A percentile compares a stretch with the other conserved stretches of the same genome.
Conservation (phyloP, 2,113 vertebrate species). For the Gnathonemus longibarbis region DNA sequence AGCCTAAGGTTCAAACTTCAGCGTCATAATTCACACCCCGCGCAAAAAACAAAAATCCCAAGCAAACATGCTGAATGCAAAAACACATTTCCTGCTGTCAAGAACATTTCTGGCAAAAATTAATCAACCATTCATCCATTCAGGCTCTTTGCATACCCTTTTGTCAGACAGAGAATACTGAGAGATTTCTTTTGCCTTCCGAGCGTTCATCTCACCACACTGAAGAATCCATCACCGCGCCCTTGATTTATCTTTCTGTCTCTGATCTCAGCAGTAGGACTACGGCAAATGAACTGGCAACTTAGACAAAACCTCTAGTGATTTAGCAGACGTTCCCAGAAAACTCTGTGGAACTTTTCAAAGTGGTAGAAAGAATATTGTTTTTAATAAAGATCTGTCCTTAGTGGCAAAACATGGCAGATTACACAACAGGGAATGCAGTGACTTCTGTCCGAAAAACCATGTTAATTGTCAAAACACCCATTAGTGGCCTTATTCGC, state of each 20-base stretch:
- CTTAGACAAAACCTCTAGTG: constrained; percentile 68
- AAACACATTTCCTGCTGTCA: constrained; percentile 98
- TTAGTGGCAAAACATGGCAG: neutral
- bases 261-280: constrained; percentile 97
- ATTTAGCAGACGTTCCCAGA: constrained; percentile 58
- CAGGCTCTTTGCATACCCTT: constrained; percentile 99
- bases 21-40: constrained; percentile 81
- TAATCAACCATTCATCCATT: constrained; percentile 99
- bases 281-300: constrained; percentile 99
- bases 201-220: constrained; percentile 81
- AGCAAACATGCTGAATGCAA: constrained; percentile 85
- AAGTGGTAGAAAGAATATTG: neutral
- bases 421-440: neutral
- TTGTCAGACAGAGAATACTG: constrained; percentile 86
- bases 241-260: constrained; percentile 99
- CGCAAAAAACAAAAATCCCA: constrained; percentile 64
- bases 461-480: neutral
- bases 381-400: neutral
- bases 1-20: constrained; percentile 84
- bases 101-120: constrained; percentile 93
- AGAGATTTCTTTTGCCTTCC: constrained; percentile 88
- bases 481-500: neutral
- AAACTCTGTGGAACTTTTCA: constrained; percentile 18
- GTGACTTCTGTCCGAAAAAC: neutral
- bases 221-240: constrained; percentile 97